Evolutionary conservation across 2,113 vertebrate species (phyloP).

Genomic region (Morone chrysops): DNA sequence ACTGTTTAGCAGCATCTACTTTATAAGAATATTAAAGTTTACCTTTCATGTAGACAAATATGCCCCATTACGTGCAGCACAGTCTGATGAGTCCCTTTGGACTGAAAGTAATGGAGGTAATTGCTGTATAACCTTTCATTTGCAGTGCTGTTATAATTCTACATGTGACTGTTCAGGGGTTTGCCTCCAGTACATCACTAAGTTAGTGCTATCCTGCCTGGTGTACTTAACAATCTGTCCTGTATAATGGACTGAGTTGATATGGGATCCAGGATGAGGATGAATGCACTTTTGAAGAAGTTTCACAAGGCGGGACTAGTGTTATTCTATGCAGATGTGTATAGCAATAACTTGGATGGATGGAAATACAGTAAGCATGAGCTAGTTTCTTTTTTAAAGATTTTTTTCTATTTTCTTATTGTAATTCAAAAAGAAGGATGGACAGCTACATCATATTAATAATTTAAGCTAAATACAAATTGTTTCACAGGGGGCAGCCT

Average conservation of each 20-base stretch:
- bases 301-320: neutral
- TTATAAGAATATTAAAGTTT: neutral
- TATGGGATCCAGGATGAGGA: slow-evolving; percentile 1
- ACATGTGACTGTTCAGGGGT: slow-evolving; percentile 14
- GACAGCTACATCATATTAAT: neutral
- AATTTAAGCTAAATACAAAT: neutral
- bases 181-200: slow-evolving; percentile 8
- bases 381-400: neutral
- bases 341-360: neutral
- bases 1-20: neutral
- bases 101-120: slow-evolving; percentile 19
- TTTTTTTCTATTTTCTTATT: neutral
- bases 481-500: neutral
- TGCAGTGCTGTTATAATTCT: slow-evolving; percentile 3
- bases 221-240: slow-evolving; percentile 35
- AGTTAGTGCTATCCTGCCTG: slow-evolving; percentile 7
- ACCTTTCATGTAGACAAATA: slow-evolving; percentile 18
- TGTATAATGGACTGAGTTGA: neutral
- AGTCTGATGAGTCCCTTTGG: slow-evolving; percentile 13
- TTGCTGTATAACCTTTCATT: neutral
- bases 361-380: neutral
- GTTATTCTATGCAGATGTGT: neutral
- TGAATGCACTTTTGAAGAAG: slow-evolving; percentile 4
- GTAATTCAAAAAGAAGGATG: neutral
- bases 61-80: neutral